phyloP scores from a whole-genome alignment of 2,888 invertebrate genomes.

The Dolomedes plantarius region DNA sequence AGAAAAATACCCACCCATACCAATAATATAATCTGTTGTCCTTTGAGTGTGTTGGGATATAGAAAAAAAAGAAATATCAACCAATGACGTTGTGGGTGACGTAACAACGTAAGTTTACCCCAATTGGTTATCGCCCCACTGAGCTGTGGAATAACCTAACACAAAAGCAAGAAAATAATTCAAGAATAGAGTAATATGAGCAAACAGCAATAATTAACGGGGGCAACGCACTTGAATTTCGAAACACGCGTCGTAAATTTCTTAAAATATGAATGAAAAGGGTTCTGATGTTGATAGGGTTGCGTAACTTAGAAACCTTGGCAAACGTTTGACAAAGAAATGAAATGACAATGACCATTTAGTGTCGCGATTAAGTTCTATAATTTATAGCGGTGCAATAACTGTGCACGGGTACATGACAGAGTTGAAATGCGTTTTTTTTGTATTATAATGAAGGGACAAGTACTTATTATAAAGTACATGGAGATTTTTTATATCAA shows the following conservation, averaged over 20 bases:
- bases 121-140: slow-evolving; percentile 27
- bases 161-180: slow-evolving; percentile 28
- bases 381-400: no score
- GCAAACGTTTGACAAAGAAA: neutral
- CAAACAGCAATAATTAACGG: slow-evolving; percentile 10
- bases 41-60: slow-evolving; percentile 36
- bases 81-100: slow-evolving; percentile 39
- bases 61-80: slow-evolving; percentile 21
- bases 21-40: slow-evolving; percentile 56
- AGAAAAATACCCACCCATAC: slow-evolving; percentile 24
- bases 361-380: neutral
- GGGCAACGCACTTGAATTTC: slow-evolving; percentile 29
- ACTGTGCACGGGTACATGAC: no score
- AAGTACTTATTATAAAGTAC: no score
- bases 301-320: neutral
- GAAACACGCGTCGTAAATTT: neutral
- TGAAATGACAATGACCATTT: slow-evolving; percentile 38
- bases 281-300: slow-evolving; percentile 7
- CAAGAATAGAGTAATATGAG: neutral
- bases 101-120: slow-evolving; percentile 21
- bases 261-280: neutral
- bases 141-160: neutral
- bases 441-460: no score
- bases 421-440: no score
- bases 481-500: no score